Conservation (phyloP, 2,888 invertebrate species). For the Phengaris arion region DNA sequence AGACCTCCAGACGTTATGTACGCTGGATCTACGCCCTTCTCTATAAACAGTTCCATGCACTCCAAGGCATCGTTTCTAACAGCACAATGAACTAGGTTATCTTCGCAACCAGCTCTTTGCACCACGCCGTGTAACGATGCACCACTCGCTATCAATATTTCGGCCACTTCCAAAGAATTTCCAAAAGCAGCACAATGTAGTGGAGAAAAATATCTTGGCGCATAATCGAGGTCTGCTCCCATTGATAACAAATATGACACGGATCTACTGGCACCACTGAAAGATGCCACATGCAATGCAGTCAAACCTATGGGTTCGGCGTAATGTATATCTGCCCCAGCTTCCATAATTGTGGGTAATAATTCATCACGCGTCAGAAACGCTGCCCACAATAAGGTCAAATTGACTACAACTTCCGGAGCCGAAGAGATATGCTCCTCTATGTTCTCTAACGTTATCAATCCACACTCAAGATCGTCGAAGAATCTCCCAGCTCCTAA, state of each 20-base stretch:
- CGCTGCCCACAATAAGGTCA: constrained; percentile 85
- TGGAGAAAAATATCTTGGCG: constrained; percentile 87
- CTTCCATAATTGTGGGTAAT: constrained; percentile 81
- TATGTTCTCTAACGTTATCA: constrained; percentile 81
- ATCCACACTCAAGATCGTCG: constrained; percentile 86
- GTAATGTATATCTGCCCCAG: constrained; percentile 85
- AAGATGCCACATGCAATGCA: constrained; percentile 87
- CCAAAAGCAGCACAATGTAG: constrained; percentile 94
- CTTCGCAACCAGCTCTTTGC: constrained; percentile 83
- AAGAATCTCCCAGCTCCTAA: constrained; percentile 84
- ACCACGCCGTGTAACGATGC: constrained; percentile 85
- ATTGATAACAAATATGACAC: constrained; percentile 83
- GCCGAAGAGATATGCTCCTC: constrained; percentile 79
- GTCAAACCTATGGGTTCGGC: constrained; percentile 86
- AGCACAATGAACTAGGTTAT: constrained; percentile 90
- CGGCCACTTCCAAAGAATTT: constrained; percentile 88
- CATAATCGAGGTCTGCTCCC: constrained; percentile 84
- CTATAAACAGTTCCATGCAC: constrained; percentile 87
- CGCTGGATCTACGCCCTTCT: constrained; percentile 87
- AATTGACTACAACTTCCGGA: constrained; percentile 84
- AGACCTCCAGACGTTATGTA: constrained; percentile 86
- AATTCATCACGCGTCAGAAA: constrained; percentile 86
- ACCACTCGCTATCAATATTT: constrained; percentile 85
- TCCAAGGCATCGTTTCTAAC: constrained; percentile 89
- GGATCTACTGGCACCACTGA: constrained; percentile 86